Base-by-base conservation (phyloP, 2,888 invertebrate species). In the Coremacera marginata region DNA sequence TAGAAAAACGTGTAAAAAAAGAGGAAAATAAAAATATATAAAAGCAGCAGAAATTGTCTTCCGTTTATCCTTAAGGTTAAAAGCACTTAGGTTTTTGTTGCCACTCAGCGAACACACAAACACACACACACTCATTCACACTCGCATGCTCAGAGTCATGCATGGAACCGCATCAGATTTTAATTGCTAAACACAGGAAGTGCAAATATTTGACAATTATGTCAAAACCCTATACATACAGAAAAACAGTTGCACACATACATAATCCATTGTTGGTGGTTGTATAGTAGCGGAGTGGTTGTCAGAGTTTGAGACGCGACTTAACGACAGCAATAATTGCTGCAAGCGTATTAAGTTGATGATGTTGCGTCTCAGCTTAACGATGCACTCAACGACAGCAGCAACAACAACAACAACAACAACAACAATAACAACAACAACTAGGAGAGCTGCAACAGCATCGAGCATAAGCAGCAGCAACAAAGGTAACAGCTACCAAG, bases 131-230 rank as follows among this genome's bases (percentile, higher is more conserved):
- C 27, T 25, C 52, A 70, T 31, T 3, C 49, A 34, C 68, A 22
- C 67, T 55, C 27, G 55, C 27, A 31, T 31, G 55, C 27, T 25
- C 16, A 51, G 52, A 52, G n/a, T 16, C 27, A 19, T 52, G 34
- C 37, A 37, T 60, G 11, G 37, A 22, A 57, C 55, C 65, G 52
- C 74, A 65, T 51, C 52, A 63, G 31, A 79, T 79, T 83, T 83
- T 84, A 84, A 84, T 84, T 84, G 84, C 84, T 82, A 84, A 84
- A 84, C 84, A 84, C 81, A 82, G 83, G 80, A 81, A 80, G 79
- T 79, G 79, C 83, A 84, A 84, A 84, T 84, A 84, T 84, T 84
- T 84, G 84, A 83, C 84, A 84, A 84, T 84, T 84, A 84, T 82
- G 78, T 81, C 76, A 80, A 81, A 80, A 77, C 74, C 52, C 19